phyloP scores from a whole-genome alignment of 2,797 vertebrate genomes.

The Sebastes matsubarae region DNA sequence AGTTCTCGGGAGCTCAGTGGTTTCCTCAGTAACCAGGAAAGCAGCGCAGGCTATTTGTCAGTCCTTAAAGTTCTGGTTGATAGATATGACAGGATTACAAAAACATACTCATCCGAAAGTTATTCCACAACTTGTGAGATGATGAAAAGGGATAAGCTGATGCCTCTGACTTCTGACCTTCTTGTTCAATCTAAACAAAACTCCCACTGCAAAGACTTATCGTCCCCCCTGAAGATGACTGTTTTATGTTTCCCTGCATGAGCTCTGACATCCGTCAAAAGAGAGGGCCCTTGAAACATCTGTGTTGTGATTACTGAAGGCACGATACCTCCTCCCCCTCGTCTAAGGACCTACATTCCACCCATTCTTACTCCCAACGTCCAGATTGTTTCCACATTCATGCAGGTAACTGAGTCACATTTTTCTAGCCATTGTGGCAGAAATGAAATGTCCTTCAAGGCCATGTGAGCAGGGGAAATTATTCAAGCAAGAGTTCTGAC shows the following conservation, averaged over 20 bases:
- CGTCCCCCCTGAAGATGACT: slow-evolving; percentile 48
- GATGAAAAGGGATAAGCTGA: slow-evolving; percentile 28
- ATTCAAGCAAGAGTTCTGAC: background rate
- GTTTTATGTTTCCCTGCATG: slow-evolving; percentile 66
- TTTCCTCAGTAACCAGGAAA: slow-evolving; percentile 38
- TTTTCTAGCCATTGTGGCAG: background rate
- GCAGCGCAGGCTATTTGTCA: background rate
- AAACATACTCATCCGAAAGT: slow-evolving; percentile 17
- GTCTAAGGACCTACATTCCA: slow-evolving; percentile 68
- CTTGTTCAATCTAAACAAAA: slow-evolving; percentile 44
- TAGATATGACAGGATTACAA: slow-evolving; percentile 19
- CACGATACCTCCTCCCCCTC: slow-evolving; percentile 52
- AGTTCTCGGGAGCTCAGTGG: slow-evolving; percentile 7
- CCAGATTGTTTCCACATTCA: slow-evolving; percentile 59
- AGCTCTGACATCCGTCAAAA: slow-evolving; percentile 67
- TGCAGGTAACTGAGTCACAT: slow-evolving; percentile 53
- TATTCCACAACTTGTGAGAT: slow-evolving; percentile 3
- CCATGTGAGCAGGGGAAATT: background rate
- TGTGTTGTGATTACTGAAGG: slow-evolving; percentile 69
- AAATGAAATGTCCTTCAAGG: background rate
- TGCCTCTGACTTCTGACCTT: slow-evolving; percentile 51
- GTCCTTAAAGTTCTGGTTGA: background rate
- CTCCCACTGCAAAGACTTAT: slow-evolving; percentile 41
- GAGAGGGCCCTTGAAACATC: slow-evolving; percentile 67
- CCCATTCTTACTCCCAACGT: slow-evolving; percentile 62